Base-by-base conservation (phyloP, 2,797 vertebrate genomes). In the Passerculus sandwichensis region DNA sequence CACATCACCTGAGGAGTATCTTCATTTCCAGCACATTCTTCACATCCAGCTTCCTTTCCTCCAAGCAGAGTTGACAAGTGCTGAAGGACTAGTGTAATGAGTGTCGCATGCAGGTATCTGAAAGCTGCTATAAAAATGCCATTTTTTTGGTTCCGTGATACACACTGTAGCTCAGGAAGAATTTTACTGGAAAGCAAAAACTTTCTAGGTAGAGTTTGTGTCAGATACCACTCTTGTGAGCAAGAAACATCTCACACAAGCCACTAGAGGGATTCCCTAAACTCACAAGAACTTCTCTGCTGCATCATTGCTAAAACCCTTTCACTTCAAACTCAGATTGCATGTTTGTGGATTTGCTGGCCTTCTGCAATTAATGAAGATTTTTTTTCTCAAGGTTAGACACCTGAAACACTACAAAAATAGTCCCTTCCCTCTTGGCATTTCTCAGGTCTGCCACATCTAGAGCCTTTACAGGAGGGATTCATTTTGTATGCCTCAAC, bases 111-210 rank as follows among this genome's bases (percentile, higher is more conserved):
- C 10, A 38, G 42, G 21, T 56, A 32, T 16, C 36, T 16, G 12
- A 75, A 45, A 60, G 19, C 54, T 56, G 26, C 59, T 75, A 30
- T 4, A 45, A 48, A 75, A 62, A 25, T 3, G 9, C 15, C 4
- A 0, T 0, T 6, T 26, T 75, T 76, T 38, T 30, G 5, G 29
- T 61, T 61, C 21, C 4, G 1, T 22, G 18, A 45, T 25, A 47
- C 4, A 47, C 15, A 12, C 11, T 20, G n/a, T 2, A 73, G 54
- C 4, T 21, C 23, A 59, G 18, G 13, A 79, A 87, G 20, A 7
- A 38, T 13, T 21, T 69, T 51, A 53, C 29, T 21, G 25, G 45
- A 72, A 84, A 64, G 32, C 5, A 67, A 34, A 53, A 72, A 8
- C 11, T 50, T 67, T 17, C 32, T 19, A 42, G 15, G 30, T 13